phyloP scores from a whole-genome alignment of 2,113 vertebrate species.

The Barbus barbus region DNA sequence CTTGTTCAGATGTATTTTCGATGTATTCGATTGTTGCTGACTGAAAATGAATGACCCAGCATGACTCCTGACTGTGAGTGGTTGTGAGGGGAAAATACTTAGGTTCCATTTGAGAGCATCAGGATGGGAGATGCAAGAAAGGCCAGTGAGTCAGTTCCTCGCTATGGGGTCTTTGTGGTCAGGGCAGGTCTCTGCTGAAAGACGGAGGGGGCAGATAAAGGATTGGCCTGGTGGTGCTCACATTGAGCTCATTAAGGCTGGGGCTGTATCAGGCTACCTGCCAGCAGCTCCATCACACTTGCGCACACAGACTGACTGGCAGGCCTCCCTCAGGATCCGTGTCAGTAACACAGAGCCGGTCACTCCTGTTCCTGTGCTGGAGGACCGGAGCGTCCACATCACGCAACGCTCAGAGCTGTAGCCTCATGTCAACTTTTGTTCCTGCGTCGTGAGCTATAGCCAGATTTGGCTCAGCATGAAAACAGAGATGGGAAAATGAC shows the following conservation, averaged over 20 bases:
- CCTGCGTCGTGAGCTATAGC: neutral
- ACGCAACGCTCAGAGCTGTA: conserved; percentile 1
- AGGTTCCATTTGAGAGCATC: neutral
- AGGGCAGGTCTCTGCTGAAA: conserved; percentile 12
- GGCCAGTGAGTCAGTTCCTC: neutral
- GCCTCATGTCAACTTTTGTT: conserved; percentile 30
- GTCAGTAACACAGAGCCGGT: neutral
- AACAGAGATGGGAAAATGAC: conserved; percentile 30
- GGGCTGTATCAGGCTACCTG: conserved; percentile 1
- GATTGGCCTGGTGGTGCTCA: conserved; percentile 14
- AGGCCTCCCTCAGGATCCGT: conserved; percentile 15
- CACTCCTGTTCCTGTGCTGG: conserved; percentile 9
- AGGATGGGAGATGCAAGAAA: neutral
- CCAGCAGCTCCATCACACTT: neutral
- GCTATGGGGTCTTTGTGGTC: neutral
- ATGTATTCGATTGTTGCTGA: conserved; percentile 13
- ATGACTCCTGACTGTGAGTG: neutral
- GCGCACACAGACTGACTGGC: neutral
- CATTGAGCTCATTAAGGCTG: conserved; percentile 3
- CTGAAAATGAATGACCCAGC: conserved; percentile 26
- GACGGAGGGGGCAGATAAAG: conserved; percentile 6
- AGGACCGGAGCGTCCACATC: neutral
- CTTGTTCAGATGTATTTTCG: conserved; percentile 9
- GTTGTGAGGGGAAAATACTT: neutral
- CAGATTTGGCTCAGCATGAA: conserved; percentile 44